Percentiles rank a stretch among this genome's conserved stretches.
These are phyloP conservation scores for Gymnobelideus leadbeateri DNA, from an alignment of 2,113 vertebrate genomes.

Conservation along the genomic window DNA sequence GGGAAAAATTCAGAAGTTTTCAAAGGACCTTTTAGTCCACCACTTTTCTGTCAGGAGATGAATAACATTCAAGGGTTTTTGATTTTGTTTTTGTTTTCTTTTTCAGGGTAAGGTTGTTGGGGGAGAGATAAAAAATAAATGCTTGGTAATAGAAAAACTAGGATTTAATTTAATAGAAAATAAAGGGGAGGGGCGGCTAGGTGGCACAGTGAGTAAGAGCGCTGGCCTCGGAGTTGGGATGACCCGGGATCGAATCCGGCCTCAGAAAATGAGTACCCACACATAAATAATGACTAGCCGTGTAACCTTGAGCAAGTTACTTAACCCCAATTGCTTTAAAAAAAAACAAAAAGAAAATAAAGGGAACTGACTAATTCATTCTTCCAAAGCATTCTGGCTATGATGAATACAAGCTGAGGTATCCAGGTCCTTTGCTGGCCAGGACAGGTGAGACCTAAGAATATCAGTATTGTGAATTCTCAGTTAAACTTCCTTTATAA, in stretches of 20 bases:
- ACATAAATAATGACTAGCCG: too few species aligned
- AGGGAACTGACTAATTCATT: not conserved
- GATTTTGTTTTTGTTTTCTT: not conserved
- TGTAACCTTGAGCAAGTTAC: too few species aligned
- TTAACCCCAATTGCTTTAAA: too few species aligned
- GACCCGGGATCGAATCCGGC: too few species aligned
- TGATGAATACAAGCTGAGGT: too few species aligned
- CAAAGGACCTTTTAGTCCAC: not conserved
- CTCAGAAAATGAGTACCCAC: too few species aligned
- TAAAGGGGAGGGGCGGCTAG: too few species aligned
- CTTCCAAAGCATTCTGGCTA: not conserved
- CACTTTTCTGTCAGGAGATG: not conserved
- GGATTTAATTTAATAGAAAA: not conserved
- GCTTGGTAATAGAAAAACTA: not conserved
- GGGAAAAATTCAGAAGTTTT: not conserved
- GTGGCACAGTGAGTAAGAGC: too few species aligned
- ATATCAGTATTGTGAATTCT: not conserved
- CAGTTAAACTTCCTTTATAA: not conserved
- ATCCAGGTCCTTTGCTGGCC: too few species aligned
- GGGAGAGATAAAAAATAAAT: not conserved
- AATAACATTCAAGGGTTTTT: not conserved
- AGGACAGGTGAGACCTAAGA: too few species aligned
- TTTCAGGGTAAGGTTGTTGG: not conserved
- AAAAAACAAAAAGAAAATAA: too few species aligned
- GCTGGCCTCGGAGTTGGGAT: too few species aligned